phyloP scores from a whole-genome alignment of 2,113 vertebrate genomes.

The Microtus montanus region DNA sequence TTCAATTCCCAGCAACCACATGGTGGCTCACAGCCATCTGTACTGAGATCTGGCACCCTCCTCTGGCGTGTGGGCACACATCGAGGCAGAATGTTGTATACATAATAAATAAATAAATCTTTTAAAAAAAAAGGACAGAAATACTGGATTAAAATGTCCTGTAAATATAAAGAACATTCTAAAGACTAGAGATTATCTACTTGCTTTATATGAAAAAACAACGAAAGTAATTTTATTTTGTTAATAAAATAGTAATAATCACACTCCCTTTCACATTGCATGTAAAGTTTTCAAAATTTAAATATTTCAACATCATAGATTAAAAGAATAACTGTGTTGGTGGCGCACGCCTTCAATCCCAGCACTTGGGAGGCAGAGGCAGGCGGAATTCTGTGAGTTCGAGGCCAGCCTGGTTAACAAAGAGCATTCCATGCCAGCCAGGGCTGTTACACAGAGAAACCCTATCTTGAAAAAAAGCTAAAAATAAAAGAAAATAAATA shows the following conservation, averaged over 20 bases:
- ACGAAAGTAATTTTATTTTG: conserved; percentile 5
- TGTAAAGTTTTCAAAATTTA: conserved; percentile 7
- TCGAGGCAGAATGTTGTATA: too few relatives aligned
- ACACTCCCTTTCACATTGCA: not conserved
- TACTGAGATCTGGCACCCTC: too few relatives aligned
- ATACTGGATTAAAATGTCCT: not conserved
- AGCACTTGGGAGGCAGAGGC: not conserved
- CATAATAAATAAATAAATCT: too few relatives aligned
- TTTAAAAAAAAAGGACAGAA: not conserved
- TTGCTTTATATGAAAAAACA: not conserved
- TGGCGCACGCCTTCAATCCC: not conserved
- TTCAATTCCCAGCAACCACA: too few relatives aligned
- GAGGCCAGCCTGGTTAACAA: not conserved
- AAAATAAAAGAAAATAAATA: too few relatives aligned
- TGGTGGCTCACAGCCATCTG: too few relatives aligned
- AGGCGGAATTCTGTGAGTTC: not conserved
- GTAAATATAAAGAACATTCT: not conserved
- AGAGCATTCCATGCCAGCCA: not conserved
- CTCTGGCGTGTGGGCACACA: too few relatives aligned
- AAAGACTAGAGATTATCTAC: not conserved
- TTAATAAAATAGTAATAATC: conserved; percentile 37
- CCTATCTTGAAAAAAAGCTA: not conserved
- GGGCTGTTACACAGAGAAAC: not conserved
- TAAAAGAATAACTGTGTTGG: not conserved
- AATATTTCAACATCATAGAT: not conserved